Evolutionary conservation across 1,140 invertebrate genomes (phyloP).

Genomic region (Bathynomus jamesi): DNA sequence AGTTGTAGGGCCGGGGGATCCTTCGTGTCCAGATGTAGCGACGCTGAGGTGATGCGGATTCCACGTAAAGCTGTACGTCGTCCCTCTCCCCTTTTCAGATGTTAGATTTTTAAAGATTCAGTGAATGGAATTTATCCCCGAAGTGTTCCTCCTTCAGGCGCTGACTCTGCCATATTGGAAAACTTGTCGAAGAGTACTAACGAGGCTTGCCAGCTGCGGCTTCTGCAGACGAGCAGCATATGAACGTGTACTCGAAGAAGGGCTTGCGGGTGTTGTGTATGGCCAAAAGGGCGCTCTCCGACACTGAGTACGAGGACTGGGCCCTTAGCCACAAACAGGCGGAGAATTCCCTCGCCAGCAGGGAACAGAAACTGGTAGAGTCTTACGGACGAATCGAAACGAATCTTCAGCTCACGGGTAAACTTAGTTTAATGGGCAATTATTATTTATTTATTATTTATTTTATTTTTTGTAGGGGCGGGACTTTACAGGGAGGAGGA

Average conservation of each 20-base stretch:
- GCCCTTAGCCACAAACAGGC: constrained; percentile 60
- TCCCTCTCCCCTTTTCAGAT: too few relatives aligned
- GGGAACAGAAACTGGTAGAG: constrained; percentile 67
- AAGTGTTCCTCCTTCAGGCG: constrained; percentile 44
- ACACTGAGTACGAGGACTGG: constrained; percentile 74
- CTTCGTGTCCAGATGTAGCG: too few relatives aligned
- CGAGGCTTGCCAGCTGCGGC: constrained; percentile 43
- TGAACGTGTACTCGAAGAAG: constrained; percentile 71
- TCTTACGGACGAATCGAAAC: constrained; percentile 72
- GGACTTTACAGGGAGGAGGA: too few relatives aligned
- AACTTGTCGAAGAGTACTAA: constrained; percentile 52
- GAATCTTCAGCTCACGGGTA: constrained; percentile 59
- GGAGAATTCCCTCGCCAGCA: constrained; percentile 56
- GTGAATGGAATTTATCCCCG: too few relatives aligned
- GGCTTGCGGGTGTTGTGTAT: constrained; percentile 85
- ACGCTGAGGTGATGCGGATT: too few relatives aligned
- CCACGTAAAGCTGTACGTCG: too few relatives aligned
- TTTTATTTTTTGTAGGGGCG: too few relatives aligned
- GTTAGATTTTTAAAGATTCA: too few relatives aligned
- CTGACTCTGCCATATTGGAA: constrained; percentile 71
- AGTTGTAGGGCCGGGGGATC: too few relatives aligned
- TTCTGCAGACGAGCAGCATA: constrained; percentile 64
- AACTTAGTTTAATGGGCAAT: too few relatives aligned
- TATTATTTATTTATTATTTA: too few relatives aligned
- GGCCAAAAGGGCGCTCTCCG: constrained; percentile 63